phyloP scores from a whole-genome alignment of 2,113 vertebrate species.

The Machaerirhynchus nigripectus region DNA sequence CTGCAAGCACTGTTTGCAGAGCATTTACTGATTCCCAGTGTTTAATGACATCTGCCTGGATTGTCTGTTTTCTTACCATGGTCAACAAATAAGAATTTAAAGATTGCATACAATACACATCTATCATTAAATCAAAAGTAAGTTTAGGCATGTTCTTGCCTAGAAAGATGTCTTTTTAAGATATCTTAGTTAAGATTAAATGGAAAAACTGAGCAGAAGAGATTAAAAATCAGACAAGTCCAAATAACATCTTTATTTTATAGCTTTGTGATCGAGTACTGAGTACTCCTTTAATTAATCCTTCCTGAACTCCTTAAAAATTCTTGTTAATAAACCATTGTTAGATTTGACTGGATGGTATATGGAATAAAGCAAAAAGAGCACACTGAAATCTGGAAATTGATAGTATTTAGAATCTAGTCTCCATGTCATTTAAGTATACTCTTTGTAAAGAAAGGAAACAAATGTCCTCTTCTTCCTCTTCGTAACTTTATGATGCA shows the following conservation, averaged over 20 bases:
- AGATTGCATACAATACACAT: background rate
- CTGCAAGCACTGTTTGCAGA: background rate
- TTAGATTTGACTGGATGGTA: background rate
- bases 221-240: background rate
- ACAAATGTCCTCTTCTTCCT: background rate
- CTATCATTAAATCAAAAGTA: background rate
- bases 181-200: background rate
- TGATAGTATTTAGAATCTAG: background rate
- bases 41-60: background rate
- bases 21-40: background rate
- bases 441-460: background rate
- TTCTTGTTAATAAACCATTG: background rate
- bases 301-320: background rate
- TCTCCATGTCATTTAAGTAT: background rate
- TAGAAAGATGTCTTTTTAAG: background rate
- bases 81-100: background rate
- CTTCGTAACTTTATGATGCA: background rate
- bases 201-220: background rate
- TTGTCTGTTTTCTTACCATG: background rate
- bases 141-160: background rate
- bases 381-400: background rate
- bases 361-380: background rate
- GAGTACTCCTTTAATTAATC: fast-evolving
- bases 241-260: background rate
- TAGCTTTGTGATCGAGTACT: background rate